Evolutionary conservation across 1,140 invertebrate genomes (phyloP).

Genomic region (Homarus americanus): DNA sequence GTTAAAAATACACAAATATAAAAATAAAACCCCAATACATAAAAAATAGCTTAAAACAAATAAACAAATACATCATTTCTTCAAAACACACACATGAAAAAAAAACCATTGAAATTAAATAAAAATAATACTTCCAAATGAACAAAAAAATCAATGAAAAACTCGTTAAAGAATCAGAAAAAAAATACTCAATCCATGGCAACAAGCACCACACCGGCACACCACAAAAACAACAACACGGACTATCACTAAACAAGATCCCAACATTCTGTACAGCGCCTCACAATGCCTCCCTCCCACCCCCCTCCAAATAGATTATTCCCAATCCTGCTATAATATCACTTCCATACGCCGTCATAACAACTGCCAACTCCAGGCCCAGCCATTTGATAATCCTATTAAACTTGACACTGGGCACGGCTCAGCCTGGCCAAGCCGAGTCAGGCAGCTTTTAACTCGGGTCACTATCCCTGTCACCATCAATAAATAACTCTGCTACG

Average conservation of each 20-base stretch:
- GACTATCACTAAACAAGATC: background rate
- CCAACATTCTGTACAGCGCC: background rate
- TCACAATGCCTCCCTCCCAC: background rate
- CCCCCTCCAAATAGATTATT: background rate
- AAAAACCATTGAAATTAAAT: no score
- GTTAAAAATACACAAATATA: no score
- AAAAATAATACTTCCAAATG: no score
- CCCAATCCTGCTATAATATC: background rate
- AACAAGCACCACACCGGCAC: background rate
- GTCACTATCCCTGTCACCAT: background rate
- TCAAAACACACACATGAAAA: no score
- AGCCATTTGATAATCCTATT: constrained; percentile 39
- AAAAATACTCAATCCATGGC: background rate
- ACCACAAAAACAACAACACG: background rate
- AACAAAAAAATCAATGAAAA: no score
- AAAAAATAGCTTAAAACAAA: no score
- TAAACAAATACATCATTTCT: no score
- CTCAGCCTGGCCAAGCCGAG: background rate
- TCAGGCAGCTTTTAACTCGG: background rate
- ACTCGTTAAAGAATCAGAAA: background rate
- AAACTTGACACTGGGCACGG: background rate
- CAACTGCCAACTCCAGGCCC: constrained; percentile 10
- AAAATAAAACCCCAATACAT: no score
- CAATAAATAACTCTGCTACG: background rate
- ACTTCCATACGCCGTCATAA: constrained; percentile 21